A percentile compares a stretch with the other conserved stretches of the same genome.
Conservation (phyloP, 2,113 vertebrate species). For the Trachemys scripta region DNA sequence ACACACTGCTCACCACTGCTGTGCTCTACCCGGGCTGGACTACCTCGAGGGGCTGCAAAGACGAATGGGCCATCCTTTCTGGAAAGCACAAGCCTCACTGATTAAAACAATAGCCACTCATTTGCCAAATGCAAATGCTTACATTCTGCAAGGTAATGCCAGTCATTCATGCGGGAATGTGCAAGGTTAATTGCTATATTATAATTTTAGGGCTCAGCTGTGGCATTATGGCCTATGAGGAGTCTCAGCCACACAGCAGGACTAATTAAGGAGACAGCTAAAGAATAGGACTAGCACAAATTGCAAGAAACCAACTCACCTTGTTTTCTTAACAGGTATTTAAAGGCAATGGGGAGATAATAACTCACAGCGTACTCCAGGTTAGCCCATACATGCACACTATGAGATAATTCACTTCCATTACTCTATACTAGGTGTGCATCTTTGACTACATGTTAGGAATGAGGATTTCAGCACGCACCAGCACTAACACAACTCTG, state of each 20-base stretch:
- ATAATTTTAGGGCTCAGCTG: conserved; percentile 38
- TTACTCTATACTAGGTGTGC: conserved; percentile 30
- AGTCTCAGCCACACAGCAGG: conserved; percentile 46
- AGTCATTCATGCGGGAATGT: neutral
- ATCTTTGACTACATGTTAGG: conserved; percentile 16
- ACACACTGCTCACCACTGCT: neutral
- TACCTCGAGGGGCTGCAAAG: neutral
- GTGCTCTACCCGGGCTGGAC: neutral
- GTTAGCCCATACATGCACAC: conserved; percentile 48
- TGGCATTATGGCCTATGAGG: conserved; percentile 26
- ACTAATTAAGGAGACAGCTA: conserved; percentile 62
- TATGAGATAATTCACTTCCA: conserved; percentile 55
- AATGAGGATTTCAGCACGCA: neutral
- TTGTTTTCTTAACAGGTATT: neutral
- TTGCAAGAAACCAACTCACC: neutral
- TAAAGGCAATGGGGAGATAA: neutral
- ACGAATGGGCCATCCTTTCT: neutral
- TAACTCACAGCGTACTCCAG: conserved; percentile 40
- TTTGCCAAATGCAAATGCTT: conserved; percentile 12
- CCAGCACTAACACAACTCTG: conserved; percentile 9
- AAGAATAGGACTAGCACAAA: conserved; percentile 29
- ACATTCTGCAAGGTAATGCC: neutral
- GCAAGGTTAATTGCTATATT: conserved; percentile 49
- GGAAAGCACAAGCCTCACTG: neutral
- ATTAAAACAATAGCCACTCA: neutral